phyloP scores from a whole-genome alignment of 2,113 vertebrate genomes.

The Circaetus cinerascens region DNA sequence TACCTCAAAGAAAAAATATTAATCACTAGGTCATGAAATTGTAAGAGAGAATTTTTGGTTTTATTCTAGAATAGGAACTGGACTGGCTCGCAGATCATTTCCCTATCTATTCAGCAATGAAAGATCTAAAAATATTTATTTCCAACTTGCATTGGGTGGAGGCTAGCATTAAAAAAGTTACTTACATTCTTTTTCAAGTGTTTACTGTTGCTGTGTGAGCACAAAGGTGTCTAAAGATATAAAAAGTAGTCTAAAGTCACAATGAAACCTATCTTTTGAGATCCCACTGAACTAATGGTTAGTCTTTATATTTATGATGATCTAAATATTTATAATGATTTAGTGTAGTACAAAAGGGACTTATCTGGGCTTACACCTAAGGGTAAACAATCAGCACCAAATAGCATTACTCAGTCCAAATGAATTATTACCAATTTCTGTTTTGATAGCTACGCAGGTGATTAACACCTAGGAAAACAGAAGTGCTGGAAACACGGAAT shows the following conservation, averaged over 20 bases:
- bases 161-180: neutral
- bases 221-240: neutral
- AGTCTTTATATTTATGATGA: neutral
- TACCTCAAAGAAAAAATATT: neutral
- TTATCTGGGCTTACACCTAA: neutral
- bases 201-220: neutral
- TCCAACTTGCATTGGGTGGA: neutral
- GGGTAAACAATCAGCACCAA: neutral
- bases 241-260: neutral
- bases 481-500: neutral
- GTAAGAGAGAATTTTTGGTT: neutral
- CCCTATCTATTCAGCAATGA: neutral
- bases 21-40: neutral
- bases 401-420: neutral
- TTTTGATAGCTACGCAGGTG: neutral
- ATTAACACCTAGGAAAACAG: neutral
- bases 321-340: neutral
- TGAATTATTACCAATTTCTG: constrained; percentile 12
- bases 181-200: neutral
- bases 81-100: neutral
- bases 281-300: neutral
- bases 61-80: neutral
- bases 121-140: neutral
- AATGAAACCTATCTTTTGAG: neutral
- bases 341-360: neutral